These are phyloP conservation scores for Macrophya annulata DNA, from an alignment of 2,888 invertebrate species.

Conservation along the genomic window DNA sequence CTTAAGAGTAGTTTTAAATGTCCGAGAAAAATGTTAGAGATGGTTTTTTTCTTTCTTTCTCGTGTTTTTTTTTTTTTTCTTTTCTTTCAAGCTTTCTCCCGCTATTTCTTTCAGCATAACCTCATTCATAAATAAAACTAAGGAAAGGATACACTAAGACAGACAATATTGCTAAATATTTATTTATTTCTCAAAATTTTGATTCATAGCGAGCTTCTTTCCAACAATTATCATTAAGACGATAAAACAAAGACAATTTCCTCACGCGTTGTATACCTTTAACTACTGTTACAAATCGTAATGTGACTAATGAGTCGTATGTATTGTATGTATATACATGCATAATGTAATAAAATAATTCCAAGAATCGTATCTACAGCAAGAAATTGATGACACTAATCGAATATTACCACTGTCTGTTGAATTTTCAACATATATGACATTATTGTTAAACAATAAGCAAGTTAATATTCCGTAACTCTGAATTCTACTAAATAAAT, in stretches of 20 bases:
- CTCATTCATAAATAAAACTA: neutral
- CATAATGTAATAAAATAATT: neutral
- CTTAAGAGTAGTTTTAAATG: neutral
- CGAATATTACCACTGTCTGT: neutral
- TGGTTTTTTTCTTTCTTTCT: neutral
- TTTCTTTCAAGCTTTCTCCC: neutral
- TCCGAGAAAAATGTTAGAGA: neutral
- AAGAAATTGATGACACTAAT: neutral
- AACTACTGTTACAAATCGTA: neutral
- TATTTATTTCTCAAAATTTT: neutral
- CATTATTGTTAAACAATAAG: neutral
- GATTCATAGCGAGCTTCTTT: neutral
- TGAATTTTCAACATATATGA: neutral
- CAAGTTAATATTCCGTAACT: neutral
- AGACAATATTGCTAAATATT: neutral
- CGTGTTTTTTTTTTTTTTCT: neutral
- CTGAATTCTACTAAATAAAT: neutral
- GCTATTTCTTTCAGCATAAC: neutral
- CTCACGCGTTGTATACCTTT: neutral
- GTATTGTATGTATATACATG: too few species aligned
- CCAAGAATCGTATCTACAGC: neutral
- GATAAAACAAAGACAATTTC: neutral
- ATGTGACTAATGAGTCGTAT: neutral
- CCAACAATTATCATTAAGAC: neutral
- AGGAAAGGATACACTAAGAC: neutral